phyloP scores from a whole-genome alignment of 2,113 vertebrate species.

The Cynopterus brachyotis region DNA sequence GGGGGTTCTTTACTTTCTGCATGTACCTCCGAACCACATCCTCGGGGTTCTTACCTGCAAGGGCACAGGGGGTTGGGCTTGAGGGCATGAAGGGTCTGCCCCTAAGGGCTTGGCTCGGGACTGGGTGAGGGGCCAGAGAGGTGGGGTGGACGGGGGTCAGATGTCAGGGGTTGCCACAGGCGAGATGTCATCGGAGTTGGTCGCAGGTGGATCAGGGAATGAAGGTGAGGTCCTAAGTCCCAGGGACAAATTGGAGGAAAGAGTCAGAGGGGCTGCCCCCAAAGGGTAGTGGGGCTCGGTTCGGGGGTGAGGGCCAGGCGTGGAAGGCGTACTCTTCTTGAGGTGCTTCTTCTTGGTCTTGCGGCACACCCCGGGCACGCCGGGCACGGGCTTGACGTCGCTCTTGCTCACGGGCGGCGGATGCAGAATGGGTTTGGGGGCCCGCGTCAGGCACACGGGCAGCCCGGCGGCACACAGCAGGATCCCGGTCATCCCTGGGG shows the following conservation, averaged over 20 bases:
- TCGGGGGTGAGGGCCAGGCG: background rate
- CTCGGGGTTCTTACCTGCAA: constrained; percentile 93
- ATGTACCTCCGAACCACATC: constrained; percentile 95
- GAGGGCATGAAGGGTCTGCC: background rate
- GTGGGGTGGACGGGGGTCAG: background rate
- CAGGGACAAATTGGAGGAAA: background rate
- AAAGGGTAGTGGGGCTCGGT: background rate
- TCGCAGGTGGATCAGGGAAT: background rate
- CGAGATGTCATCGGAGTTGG: background rate
- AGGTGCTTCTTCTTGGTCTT: constrained; percentile 98
- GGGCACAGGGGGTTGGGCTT: background rate
- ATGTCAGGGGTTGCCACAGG: background rate
- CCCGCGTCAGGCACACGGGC: constrained; percentile 95
- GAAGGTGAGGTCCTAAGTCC: background rate
- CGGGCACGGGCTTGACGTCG: constrained; percentile 95
- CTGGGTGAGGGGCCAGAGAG: background rate
- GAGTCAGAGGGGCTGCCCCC: background rate
- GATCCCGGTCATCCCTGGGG: constrained; percentile 96
- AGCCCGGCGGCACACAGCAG: constrained; percentile 96
- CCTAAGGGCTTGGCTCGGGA: background rate
- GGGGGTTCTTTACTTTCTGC: constrained; percentile 94
- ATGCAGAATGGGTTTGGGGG: constrained; percentile 96
- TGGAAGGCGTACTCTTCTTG: constrained; percentile 88
- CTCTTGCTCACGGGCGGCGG: constrained; percentile 96
- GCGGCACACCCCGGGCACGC: constrained; percentile 93